Percentiles rank a stretch among this genome's conserved stretches.
phyloP scores from a whole-genome alignment of 2,113 vertebrate genomes.

The Paraplagusia blochii region DNA sequence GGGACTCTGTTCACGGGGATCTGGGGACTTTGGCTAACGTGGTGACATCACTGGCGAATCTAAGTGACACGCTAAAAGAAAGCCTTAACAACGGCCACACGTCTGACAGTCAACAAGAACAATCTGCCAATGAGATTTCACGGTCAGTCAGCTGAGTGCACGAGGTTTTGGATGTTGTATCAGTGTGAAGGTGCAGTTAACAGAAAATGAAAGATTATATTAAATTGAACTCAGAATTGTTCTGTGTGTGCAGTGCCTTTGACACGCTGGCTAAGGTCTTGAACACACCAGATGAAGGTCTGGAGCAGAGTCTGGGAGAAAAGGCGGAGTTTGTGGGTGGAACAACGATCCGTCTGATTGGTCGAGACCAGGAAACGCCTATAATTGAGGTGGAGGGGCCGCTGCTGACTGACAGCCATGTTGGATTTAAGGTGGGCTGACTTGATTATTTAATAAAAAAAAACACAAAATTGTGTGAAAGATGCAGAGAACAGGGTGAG shows the following conservation, averaged over 20 bases:
- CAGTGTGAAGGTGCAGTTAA: too few species aligned
- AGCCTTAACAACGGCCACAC: constrained; percentile 90
- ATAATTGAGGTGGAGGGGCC: constrained; percentile 98
- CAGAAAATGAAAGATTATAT: too few species aligned
- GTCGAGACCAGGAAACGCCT: constrained; percentile 92
- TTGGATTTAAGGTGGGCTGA: constrained; percentile 88
- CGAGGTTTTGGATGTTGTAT: too few species aligned
- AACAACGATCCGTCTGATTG: constrained; percentile 92
- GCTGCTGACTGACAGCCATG: constrained; percentile 94
- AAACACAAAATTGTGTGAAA: not conserved
- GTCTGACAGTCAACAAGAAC: constrained; percentile 84
- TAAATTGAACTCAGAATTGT: too few species aligned
- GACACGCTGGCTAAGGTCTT: constrained; percentile 98
- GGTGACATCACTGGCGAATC: constrained; percentile 92
- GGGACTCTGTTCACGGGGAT: constrained; percentile 88
- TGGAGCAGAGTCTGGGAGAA: constrained; percentile 77
- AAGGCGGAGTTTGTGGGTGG: constrained; percentile 81
- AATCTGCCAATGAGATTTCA: constrained; percentile 92
- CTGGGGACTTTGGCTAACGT: constrained; percentile 95
- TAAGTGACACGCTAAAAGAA: constrained; percentile 81
- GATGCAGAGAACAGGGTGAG: too few species aligned
- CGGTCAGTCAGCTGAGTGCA: constrained; percentile 72
- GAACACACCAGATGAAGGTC: constrained; percentile 81
- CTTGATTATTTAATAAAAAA: not conserved
- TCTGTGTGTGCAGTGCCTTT: constrained; percentile 83